Conservation (phyloP, 2,888 invertebrate species). For the Sericinus montela region DNA sequence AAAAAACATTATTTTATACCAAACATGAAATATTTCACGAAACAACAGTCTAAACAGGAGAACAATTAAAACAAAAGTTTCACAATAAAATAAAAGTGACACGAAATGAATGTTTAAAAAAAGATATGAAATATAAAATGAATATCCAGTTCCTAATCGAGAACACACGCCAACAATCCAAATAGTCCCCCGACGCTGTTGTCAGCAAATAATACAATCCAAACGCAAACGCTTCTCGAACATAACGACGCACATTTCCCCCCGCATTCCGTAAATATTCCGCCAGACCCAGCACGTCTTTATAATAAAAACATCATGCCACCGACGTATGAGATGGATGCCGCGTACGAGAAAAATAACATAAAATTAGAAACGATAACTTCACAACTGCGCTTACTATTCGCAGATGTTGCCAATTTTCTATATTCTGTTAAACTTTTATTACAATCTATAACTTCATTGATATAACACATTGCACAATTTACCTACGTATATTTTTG, state of each 20-base stretch:
- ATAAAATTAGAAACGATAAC: slow-evolving; percentile 66
- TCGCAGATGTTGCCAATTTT: too few species aligned
- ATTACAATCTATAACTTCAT: too few species aligned
- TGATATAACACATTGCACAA: too few species aligned
- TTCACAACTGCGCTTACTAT: slow-evolving; percentile 20
- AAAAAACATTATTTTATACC: too few species aligned
- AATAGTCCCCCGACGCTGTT: slow-evolving; percentile 36
- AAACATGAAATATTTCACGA: too few species aligned
- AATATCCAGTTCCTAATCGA: slow-evolving; percentile 1
- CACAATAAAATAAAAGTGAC: too few species aligned
- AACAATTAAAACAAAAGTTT: too few species aligned
- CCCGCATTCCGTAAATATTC: slow-evolving; percentile 61
- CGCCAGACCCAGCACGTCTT: slow-evolving; percentile 58
- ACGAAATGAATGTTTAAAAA: too few species aligned
- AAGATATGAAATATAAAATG: neutral
- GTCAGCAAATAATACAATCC: slow-evolving; percentile 44
- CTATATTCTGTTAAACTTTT: too few species aligned
- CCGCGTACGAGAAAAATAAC: slow-evolving; percentile 28
- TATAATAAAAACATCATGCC: slow-evolving; percentile 74
- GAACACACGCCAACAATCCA: slow-evolving; percentile 28
- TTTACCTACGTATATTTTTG: too few species aligned
- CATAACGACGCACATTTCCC: slow-evolving; percentile 47
- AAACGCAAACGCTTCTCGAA: slow-evolving; percentile 50
- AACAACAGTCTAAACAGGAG: too few species aligned
- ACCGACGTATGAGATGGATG: slow-evolving; percentile 14